Percentiles rank a stretch among this genome's conserved stretches.
phyloP scores from a whole-genome alignment of 2,113 vertebrate species.

The Arenaria interpres region DNA sequence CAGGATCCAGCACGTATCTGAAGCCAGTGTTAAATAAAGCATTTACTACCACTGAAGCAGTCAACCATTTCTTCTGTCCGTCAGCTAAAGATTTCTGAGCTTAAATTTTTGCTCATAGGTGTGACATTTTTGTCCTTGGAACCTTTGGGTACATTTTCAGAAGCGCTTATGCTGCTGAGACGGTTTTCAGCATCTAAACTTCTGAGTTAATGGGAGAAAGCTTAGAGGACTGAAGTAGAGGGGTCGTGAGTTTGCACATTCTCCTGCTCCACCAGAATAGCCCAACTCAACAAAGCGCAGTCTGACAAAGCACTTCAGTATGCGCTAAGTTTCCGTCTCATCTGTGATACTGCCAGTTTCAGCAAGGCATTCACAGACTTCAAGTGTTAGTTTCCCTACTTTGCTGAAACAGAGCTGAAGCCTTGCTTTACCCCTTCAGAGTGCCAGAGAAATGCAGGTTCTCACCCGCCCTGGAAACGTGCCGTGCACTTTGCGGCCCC shows the following conservation, averaged over 20 bases:
- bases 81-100: background rate
- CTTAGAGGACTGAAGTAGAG: background rate
- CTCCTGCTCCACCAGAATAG: background rate
- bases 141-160: background rate
- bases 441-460: background rate
- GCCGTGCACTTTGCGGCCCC: background rate
- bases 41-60: background rate
- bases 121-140: background rate
- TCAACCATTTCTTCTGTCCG: background rate
- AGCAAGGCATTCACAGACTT: background rate
- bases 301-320: background rate
- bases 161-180: background rate
- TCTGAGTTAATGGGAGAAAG: background rate
- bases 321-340: background rate
- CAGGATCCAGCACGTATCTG: background rate
- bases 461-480: fast-evolving
- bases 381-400: background rate
- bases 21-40: background rate
- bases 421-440: background rate
- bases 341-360: background rate
- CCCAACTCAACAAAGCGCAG: background rate
- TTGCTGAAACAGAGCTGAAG: background rate
- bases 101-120: background rate
- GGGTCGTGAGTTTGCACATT: background rate
- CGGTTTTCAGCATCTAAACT: background rate